Conservation (phyloP, 2,888 invertebrate genomes). For the Allolobophora icterica region DNA sequence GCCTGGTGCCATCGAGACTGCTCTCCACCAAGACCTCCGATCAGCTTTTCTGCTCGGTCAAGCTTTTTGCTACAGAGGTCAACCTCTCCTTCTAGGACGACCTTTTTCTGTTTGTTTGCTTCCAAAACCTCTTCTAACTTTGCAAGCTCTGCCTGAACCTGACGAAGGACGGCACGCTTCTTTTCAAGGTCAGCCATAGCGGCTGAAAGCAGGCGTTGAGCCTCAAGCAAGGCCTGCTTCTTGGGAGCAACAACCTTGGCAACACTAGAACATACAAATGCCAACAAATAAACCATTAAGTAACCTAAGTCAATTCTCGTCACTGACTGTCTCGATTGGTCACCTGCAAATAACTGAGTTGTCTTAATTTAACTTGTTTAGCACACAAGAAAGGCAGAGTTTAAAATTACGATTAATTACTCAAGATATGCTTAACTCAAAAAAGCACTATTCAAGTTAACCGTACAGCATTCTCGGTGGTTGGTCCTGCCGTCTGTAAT, state of each 20-base stretch:
- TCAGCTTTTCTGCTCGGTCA: constrained; percentile 66
- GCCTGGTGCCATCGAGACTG: constrained; percentile 58
- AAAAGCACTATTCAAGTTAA: too few species aligned
- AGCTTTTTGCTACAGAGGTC: constrained; percentile 66
- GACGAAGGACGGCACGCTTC: constrained; percentile 64
- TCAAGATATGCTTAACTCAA: too few species aligned
- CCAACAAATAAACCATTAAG: not conserved
- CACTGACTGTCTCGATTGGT: not conserved
- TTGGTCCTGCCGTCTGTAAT: too few species aligned
- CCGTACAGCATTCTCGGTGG: too few species aligned
- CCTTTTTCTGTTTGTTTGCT: constrained; percentile 51
- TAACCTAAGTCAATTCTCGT: not conserved
- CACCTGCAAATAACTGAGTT: not conserved
- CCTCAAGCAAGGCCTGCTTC: constrained; percentile 64
- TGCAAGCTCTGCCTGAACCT: constrained; percentile 66
- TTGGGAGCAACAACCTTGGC: constrained; percentile 67
- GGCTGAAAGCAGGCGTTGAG: constrained; percentile 61
- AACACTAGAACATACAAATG: constrained; percentile 53
- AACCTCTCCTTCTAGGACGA: constrained; percentile 60
- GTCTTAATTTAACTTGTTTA: not conserved
- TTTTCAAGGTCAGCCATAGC: constrained; percentile 64
- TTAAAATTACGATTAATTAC: too few species aligned
- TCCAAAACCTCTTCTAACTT: constrained; percentile 64
- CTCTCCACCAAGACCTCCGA: constrained; percentile 66
- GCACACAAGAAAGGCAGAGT: too few species aligned